Percentiles rank a stretch among this genome's conserved stretches.
Evolutionary conservation across 2,797 vertebrate species (phyloP).

Genomic region (Xenopus petersii): DNA sequence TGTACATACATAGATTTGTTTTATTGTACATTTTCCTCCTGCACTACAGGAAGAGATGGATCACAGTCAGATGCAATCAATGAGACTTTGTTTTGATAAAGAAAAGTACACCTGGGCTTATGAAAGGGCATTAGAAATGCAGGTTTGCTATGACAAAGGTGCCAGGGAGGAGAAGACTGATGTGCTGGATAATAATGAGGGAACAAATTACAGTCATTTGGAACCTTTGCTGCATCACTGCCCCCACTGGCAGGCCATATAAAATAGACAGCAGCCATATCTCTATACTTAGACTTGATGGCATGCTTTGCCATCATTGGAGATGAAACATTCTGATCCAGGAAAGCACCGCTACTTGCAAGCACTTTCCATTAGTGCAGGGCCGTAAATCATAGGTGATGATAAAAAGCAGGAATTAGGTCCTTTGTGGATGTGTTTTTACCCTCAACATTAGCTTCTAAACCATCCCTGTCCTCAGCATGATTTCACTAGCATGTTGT

Average conservation of each 20-base stretch:
- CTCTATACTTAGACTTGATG: conserved; percentile 55
- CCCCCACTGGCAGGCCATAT: conserved; percentile 54
- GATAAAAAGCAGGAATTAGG: conserved; percentile 48
- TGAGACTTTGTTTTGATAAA: background rate
- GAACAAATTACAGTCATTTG: conserved; percentile 60
- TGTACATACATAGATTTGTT: no score
- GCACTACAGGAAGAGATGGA: background rate
- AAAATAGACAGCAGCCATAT: conserved; percentile 53
- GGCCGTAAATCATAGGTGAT: conserved; percentile 48
- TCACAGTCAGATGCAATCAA: background rate
- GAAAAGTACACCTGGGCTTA: conserved; percentile 6
- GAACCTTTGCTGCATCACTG: conserved; percentile 54
- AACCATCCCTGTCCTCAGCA: conserved; percentile 26
- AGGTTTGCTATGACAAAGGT: conserved; percentile 49
- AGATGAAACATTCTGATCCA: conserved; percentile 59
- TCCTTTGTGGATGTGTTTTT: conserved; percentile 43
- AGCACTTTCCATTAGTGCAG: conserved; percentile 50
- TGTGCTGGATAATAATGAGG: conserved; percentile 51
- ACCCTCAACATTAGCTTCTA: conserved; percentile 41
- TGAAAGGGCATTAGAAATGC: conserved; percentile 26
- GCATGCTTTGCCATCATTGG: conserved; percentile 51
- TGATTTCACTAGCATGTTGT: conserved; percentile 20
- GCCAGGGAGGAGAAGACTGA: conserved; percentile 51
- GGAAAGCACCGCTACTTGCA: conserved; percentile 50
- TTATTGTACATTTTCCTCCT: no score